These are phyloP conservation scores for Sorex araneus DNA, from an alignment of 2,113 vertebrate genomes.

Conservation along the genomic window DNA sequence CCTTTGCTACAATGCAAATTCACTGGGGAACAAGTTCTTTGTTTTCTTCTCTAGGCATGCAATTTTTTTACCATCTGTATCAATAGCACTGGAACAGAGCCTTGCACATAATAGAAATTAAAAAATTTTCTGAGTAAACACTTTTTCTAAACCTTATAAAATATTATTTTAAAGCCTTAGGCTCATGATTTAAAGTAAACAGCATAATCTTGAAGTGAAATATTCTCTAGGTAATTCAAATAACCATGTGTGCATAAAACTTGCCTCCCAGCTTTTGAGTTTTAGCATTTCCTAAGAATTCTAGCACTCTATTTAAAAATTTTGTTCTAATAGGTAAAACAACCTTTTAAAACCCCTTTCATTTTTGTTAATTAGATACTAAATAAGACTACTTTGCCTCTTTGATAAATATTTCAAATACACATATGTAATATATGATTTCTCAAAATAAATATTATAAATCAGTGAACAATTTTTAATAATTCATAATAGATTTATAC, in stretches of 20 bases:
- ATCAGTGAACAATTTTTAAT: slow-evolving; percentile 12
- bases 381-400: too few relatives aligned
- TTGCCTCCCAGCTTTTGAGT: slow-evolving; percentile 7
- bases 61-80: not conserved
- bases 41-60: not conserved
- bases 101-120: not conserved
- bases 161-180: slow-evolving; percentile 31
- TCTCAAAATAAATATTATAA: not conserved
- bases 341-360: too few relatives aligned
- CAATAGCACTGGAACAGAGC: not conserved
- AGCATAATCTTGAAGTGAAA: slow-evolving; percentile 50
- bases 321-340: too few relatives aligned
- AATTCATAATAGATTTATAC: slow-evolving; percentile 5
- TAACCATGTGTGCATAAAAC: not conserved
- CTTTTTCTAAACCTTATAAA: slow-evolving; percentile 38
- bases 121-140: slow-evolving; percentile 47
- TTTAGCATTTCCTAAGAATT: too few relatives aligned
- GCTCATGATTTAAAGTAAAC: slow-evolving; percentile 18
- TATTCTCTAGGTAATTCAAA: slow-evolving; percentile 44
- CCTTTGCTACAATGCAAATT: not conserved
- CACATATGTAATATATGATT: not conserved
- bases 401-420: slow-evolving; percentile 17
- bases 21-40: not conserved
- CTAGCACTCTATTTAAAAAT: too few relatives aligned
- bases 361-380: too few relatives aligned